Conservation (phyloP, 2,888 invertebrate genomes). For the Leptothorax acervorum region DNA sequence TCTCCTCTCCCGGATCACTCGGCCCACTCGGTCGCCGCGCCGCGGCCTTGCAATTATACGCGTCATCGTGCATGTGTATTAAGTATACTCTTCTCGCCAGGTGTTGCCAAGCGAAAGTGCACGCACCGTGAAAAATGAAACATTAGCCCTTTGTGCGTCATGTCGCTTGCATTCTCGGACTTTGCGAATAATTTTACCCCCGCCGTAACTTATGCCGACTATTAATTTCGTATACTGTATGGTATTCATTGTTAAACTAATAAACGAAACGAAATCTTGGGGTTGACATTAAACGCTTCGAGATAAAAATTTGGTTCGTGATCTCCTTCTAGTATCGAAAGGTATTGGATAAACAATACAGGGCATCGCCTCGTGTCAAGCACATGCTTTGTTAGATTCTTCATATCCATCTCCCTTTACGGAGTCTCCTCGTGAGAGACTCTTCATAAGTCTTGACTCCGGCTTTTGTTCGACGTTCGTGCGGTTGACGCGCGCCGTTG, state of each 20-base stretch:
- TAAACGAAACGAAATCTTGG: not conserved
- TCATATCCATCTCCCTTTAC: not conserved
- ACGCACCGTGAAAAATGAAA: not conserved
- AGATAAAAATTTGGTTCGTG: not conserved
- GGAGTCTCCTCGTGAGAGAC: not conserved
- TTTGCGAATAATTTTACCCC: not conserved
- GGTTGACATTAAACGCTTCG: not conserved
- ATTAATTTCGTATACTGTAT: not conserved
- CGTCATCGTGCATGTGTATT: not conserved
- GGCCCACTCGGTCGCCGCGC: constrained; percentile 6
- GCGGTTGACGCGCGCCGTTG: constrained; percentile 46
- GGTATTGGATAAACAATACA: not conserved
- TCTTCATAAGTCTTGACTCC: constrained; percentile 6
- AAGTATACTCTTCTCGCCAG: not conserved
- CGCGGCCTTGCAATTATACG: constrained; percentile 45
- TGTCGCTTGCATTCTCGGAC: not conserved
- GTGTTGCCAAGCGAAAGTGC: constrained; percentile 13
- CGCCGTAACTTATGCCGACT: not conserved
- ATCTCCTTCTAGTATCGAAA: not conserved
- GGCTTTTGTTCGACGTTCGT: constrained; percentile 5
- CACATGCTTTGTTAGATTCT: not conserved
- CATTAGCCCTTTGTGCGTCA: not conserved
- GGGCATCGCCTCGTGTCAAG: not conserved
- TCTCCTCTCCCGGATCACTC: not conserved
- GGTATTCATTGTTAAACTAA: too few species aligned